Evolutionary conservation across 37 sponge, comb jelly and placozoan species (phyloP), one percentile per base, ranked within the genome.

Genomic region (Spongia lamella): DNA sequence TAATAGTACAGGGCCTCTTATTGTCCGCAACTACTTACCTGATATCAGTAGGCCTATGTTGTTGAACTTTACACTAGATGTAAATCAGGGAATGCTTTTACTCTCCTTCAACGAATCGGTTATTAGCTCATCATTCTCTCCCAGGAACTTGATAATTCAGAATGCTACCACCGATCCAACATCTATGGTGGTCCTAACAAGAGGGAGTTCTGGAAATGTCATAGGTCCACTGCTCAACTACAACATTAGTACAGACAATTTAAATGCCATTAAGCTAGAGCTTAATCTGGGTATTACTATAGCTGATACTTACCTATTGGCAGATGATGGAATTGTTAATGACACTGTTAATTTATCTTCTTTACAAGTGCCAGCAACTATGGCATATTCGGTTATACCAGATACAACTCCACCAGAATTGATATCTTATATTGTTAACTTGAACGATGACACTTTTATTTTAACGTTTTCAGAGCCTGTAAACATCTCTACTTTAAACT

Each of bases 391-490:
- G 56, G 82, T 90, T 0, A 73, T 71, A 57, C 40, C 39, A 20
- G 96, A 95, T 37, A 32, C 52, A 1, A 85, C 89, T 20, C 66
- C 83, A 40, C 96, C 96, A 15, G 19, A 29, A 4, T 82, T 95
- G 0, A 33, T 56, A 11, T 38, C 66, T 7, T 91, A 72, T 56
- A 50, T 52, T 53, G 50, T 95, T 13, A 76, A 86, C 37, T 35
- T 88, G 33, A 66, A 69, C 19, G 37, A 25, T 6, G 89, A 88
- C 40, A 30, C 24, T 1, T 38, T 95, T 21, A 14, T 14, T 22
- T 70, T 95, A 19, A 87, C 81, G 32, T 95, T 95, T 72, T 72
- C 81, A 69, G 96, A 95, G 50, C 86, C 96, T n/a, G 92, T 95
- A 0, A 78, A 88, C 47, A 83, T 64, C 21, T 68, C 70, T 32